phyloP scores from a whole-genome alignment of 2,797 vertebrate species.

The Sebastes steindachneri region DNA sequence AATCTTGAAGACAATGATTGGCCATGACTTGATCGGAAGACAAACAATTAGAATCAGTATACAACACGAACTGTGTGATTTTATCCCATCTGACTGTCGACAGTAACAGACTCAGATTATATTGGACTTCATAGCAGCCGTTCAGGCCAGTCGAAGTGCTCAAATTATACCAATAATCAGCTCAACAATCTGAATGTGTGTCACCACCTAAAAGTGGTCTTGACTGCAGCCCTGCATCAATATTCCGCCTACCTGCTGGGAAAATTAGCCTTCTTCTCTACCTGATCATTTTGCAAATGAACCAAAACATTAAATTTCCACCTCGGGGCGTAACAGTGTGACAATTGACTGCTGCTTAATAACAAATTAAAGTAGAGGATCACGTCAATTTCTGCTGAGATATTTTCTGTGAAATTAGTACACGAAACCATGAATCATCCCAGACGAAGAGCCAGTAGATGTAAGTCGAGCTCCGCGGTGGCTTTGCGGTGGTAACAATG shows the following conservation, averaged over 20 bases:
- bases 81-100: neutral
- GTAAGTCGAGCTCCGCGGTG: neutral
- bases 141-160: neutral
- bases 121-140: neutral
- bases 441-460: neutral
- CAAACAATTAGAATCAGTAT: neutral
- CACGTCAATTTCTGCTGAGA: neutral
- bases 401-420: constrained; percentile 14
- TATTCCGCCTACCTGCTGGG: neutral
- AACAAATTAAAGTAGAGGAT: neutral
- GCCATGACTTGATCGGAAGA: neutral
- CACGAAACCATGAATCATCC: neutral
- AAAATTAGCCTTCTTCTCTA: constrained; percentile 1
- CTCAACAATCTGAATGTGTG: neutral
- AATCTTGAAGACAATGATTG: neutral
- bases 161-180: neutral
- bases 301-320: neutral
- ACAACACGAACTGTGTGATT: neutral
- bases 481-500: neutral
- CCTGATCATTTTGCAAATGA: neutral
- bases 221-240: neutral
- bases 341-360: neutral
- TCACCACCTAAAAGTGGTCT: neutral
- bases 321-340: neutral
- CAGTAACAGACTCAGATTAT: neutral